Evolutionary conservation across 2,113 vertebrate species (phyloP), one percentile per base, ranked within the genome.

Genomic region (Labrus mixtus): DNA sequence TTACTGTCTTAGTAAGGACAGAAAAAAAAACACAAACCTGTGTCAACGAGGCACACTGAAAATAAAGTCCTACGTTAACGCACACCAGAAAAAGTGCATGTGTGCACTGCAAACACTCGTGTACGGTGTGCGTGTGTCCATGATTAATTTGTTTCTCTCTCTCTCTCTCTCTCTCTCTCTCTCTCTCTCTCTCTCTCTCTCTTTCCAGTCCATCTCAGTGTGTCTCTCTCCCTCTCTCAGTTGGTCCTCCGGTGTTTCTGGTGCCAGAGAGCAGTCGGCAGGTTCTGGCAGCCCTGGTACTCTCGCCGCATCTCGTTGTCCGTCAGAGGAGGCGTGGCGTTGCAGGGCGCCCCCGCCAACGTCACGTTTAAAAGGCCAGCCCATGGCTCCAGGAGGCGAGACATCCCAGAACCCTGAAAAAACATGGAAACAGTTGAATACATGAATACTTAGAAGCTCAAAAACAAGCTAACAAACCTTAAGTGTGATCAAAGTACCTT

Each of bases 231-330:
- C 60, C n/a, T 60, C 46, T 10, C 71, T 91, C 79, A 92, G 83
- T 91, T 78, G 63, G 41, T 25, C 75, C 76, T 61, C 36, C 82
- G 19, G 51, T 87, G 84, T 62, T 88, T 94, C 84, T 89, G 94
- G 89, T 95, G 90, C 95, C 95, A 96, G 5, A 95, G 90, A 0
- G 94, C 94, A 0, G 95, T 96, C 0, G 95, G 95, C n/a, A 95
- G 92, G 73, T 96, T 96, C 84, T 96, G 95, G 79, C 95, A 96
- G 83, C 95, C 95, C 84, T 94, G 93, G 84, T 94, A 96, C 76
- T 95, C 93, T 41, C 90, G 89, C 25, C 85, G 90, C 86, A 95
- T 83, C 79, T 96, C 95, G 0, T 86, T 86, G 4, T 95, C 94
- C 0, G 94, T 94, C 73, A 96, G 92, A 10, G 95, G 93, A 0